Conservation (phyloP, 2,113 vertebrate species). For the Emydocephalus ijimae region DNA sequence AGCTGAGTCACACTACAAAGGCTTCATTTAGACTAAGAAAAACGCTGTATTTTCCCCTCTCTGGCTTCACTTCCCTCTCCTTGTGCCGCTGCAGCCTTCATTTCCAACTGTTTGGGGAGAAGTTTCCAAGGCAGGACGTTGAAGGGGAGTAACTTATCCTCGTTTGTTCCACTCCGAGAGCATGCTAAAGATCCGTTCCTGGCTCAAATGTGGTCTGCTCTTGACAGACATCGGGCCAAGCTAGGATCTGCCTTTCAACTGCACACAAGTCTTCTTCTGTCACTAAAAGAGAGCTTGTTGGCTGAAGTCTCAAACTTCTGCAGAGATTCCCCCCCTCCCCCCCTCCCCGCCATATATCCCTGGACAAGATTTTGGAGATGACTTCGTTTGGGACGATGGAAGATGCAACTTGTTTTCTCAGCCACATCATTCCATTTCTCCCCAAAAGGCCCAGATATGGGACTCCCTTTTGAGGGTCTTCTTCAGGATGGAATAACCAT, state of each 20-base stretch:
- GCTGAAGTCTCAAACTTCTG: not conserved
- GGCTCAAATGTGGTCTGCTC: not conserved
- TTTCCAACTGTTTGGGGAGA: conserved; percentile 1
- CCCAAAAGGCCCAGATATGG: not conserved
- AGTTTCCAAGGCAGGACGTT: not conserved
- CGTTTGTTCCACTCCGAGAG: not conserved
- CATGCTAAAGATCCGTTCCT: not conserved
- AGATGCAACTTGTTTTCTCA: not conserved
- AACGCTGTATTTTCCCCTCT: not conserved
- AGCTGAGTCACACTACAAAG: conserved; percentile 28
- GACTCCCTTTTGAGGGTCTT: not conserved
- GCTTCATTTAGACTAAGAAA: not conserved
- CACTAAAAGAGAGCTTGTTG: not conserved
- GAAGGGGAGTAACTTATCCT: not conserved
- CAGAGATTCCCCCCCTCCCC: not conserved
- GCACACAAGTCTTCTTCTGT: not conserved
- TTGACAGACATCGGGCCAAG: not conserved
- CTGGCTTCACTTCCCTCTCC: no score
- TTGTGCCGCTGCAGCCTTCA: not conserved
- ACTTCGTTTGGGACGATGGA: not conserved
- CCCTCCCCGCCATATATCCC: not conserved
- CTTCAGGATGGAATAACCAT: not conserved
- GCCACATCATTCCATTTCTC: not conserved
- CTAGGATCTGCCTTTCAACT: not conserved
- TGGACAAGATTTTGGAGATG: not conserved